Base-by-base conservation (phyloP, 2,113 vertebrate genomes). In the Trematocara marginatum region DNA sequence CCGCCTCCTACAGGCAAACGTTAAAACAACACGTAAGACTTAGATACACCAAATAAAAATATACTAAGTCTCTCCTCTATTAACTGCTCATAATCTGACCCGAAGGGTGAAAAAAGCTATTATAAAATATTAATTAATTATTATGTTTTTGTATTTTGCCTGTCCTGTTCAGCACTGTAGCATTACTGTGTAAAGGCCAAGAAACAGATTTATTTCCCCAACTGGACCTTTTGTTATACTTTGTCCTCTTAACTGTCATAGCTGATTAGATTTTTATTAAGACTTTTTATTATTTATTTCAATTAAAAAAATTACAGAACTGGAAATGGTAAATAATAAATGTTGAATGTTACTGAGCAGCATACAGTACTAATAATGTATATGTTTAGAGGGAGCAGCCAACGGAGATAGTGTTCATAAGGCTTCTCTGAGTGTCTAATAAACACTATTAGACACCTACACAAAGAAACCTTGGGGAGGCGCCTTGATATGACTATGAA, bases 1-100 rank as follows among this genome's bases (percentile, higher is more conserved):
- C 71, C 56, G 92, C 89, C 90, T 2, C 1, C 92, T 5, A 3
- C 18, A 2, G 91, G 71, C 10, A 47, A 38, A 29, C 8, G 7
- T 6, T 26, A 1, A 15, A 15, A 53, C 23, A 35, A 78, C 74
- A 74, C 12, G 66, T 23, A 26, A 71, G 4, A 1, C 12, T 45
- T 10, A 61, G 16, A 61, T 61, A n/a, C 16, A 61, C 10, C 16
- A 64, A n/a, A 1, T 64, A 64, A n/a, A 61, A 35, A 64, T n/a
- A n/a, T 11, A 61, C 57, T 6, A 20, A 61, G 16, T 34, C 1
- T 61, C 56, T 31, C 51, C 49, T 52, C 15, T 35, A 64, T 35
- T 61, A 61, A 35, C 9, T 3, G 5, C 0, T 35, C 5, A 35
- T 35, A n/a, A 35, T 34, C 16, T 64, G 31, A 64, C 31, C 4